phyloP scores from a whole-genome alignment of 1,140 invertebrate species.

The Rhysida immarginata region DNA sequence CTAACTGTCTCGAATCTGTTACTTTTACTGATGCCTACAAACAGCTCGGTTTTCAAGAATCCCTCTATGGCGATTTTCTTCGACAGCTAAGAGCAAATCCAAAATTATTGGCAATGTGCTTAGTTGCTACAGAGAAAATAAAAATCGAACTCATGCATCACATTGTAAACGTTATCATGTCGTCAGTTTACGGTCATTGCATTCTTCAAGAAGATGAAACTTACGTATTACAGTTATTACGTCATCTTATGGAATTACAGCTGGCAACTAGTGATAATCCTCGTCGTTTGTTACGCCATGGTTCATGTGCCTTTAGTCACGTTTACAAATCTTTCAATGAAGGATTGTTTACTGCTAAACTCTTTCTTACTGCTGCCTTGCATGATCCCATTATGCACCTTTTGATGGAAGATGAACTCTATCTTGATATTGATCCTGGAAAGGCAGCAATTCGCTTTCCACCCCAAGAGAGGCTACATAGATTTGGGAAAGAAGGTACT shows the following conservation, averaged over 20 bases:
- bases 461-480: slow-evolving; percentile 47
- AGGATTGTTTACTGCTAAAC: slow-evolving; percentile 68
- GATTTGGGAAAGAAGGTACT: slow-evolving; percentile 60
- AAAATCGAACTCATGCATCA: slow-evolving; percentile 41
- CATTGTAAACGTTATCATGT: slow-evolving; percentile 52
- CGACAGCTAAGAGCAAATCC: slow-evolving; percentile 60
- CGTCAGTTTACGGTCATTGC: slow-evolving; percentile 69
- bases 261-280: slow-evolving; percentile 66
- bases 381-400: slow-evolving; percentile 80
- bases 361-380: slow-evolving; percentile 83
- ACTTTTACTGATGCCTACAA: slow-evolving; percentile 80
- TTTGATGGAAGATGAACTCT: slow-evolving; percentile 83
- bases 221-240: slow-evolving; percentile 47
- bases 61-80: slow-evolving; percentile 61
- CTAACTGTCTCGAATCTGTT: slow-evolving; percentile 57
- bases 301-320: slow-evolving; percentile 73
- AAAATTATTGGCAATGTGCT: slow-evolving; percentile 57
- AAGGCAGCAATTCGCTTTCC: slow-evolving; percentile 63
- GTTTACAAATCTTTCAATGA: slow-evolving; percentile 81
- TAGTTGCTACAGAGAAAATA: slow-evolving; percentile 57
- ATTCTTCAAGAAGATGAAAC: slow-evolving; percentile 65
- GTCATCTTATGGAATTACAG: slow-evolving; percentile 68
- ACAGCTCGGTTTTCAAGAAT: slow-evolving; percentile 62
- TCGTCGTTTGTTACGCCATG: slow-evolving; percentile 59
- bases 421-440: slow-evolving; percentile 79